phyloP scores from a whole-genome alignment of 2,888 invertebrate genomes.

The Myathropa florea region DNA sequence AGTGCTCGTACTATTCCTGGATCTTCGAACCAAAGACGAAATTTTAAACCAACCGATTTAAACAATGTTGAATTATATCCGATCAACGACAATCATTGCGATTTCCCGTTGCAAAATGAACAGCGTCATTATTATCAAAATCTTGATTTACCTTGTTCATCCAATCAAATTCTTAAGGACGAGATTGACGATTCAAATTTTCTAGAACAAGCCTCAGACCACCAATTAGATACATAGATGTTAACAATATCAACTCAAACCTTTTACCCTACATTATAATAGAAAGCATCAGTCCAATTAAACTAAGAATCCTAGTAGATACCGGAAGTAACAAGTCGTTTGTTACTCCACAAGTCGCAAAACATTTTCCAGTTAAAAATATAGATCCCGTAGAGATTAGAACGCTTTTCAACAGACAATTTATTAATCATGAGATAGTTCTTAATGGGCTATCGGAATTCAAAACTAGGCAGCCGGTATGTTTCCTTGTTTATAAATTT shows the following conservation, averaged over 20 bases:
- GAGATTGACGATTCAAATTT: background rate
- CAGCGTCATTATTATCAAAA: background rate
- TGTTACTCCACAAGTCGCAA: no score
- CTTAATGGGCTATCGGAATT: background rate
- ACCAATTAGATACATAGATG: background rate
- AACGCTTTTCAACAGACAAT: background rate
- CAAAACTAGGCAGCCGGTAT: background rate
- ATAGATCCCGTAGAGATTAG: background rate
- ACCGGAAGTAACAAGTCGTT: no score
- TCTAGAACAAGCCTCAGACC: background rate
- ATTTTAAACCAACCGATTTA: background rate
- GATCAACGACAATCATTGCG: background rate
- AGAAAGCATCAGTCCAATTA: background rate
- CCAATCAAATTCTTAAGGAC: background rate
- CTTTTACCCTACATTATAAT: background rate
- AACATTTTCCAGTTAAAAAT: no score
- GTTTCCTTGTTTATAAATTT: conserved; percentile 2
- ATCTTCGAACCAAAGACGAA: background rate
- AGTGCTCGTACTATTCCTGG: background rate
- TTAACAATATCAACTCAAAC: background rate
- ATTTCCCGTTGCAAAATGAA: no score
- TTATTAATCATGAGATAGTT: background rate
- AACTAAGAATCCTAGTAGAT: no score
- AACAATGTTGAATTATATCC: background rate
- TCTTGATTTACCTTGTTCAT: background rate